Percentiles rank a stretch among this genome's conserved stretches.
phyloP scores from a whole-genome alignment of 1,140 invertebrate genomes.

The Venturia canescens region DNA sequence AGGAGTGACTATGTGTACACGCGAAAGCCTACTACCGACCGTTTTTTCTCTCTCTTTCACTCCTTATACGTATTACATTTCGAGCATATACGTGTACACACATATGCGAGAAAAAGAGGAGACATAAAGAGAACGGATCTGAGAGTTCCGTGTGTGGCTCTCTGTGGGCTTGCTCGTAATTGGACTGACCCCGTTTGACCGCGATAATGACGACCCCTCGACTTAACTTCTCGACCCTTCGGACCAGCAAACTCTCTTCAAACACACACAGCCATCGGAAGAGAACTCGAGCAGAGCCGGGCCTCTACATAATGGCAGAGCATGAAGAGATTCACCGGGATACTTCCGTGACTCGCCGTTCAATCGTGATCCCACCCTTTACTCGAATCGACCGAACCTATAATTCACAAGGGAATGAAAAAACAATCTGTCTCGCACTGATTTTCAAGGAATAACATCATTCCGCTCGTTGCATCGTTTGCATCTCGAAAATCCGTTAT shows the following conservation, averaged over 20 bases:
- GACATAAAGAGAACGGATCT: neutral
- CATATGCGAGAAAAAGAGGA: neutral
- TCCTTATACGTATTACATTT: constrained; percentile 12
- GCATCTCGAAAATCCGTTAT: neutral
- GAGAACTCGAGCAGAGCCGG: constrained; percentile 5
- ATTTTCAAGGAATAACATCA: neutral
- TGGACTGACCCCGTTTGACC: constrained; percentile 71
- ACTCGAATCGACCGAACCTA: neutral
- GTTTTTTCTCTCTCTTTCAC: constrained; percentile 25
- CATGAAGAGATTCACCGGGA: constrained; percentile 28
- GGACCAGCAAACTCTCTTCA: constrained; percentile 38
- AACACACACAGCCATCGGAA: constrained; percentile 18
- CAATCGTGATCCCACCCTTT: constrained; percentile 16
- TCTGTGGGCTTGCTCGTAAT: constrained; percentile 62
- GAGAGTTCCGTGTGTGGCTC: constrained; percentile 29
- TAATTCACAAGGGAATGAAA: constrained; percentile 1
- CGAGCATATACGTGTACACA: neutral
- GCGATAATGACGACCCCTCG: constrained; percentile 65
- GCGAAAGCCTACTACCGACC: neutral
- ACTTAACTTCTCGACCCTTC: constrained; percentile 48
- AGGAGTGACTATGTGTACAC: constrained; percentile 13
- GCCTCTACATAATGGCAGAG: constrained; percentile 19
- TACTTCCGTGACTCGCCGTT: constrained; percentile 29
- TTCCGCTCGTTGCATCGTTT: neutral
- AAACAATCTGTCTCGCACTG: neutral